Percentiles rank a stretch among this genome's conserved stretches.
These are phyloP conservation scores for Mimas tiliae DNA, from an alignment of 2,888 invertebrate species.

Conservation along the genomic window DNA sequence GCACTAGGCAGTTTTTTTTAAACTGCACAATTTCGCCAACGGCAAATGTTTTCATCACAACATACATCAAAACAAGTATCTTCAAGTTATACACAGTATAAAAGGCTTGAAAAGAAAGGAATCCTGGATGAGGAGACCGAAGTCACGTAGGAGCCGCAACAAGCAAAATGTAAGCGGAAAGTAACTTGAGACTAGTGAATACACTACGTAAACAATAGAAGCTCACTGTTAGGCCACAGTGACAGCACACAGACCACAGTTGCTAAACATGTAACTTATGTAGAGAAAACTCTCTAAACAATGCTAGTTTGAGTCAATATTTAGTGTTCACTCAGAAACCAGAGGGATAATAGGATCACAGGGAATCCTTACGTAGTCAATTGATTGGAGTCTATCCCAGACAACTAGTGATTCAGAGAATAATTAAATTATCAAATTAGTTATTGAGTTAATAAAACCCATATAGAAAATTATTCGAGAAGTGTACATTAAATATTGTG, in stretches of 20 bases:
- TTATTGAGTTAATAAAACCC: too few species aligned
- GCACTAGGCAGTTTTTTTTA: not conserved
- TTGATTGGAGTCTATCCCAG: too few species aligned
- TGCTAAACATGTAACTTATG: not conserved
- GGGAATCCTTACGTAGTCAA: too few species aligned
- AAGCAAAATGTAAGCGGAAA: slow-evolving; percentile 10
- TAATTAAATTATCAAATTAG: too few species aligned
- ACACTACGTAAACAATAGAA: not conserved
- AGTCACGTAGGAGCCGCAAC: not conserved
- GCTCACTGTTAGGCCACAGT: not conserved
- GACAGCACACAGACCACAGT: not conserved
- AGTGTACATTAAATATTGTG: too few species aligned
- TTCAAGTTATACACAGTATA: not conserved
- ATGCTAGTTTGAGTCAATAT: not conserved
- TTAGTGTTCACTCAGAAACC: not conserved
- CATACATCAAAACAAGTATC: not conserved
- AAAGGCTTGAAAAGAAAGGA: slow-evolving; percentile 7
- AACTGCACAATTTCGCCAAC: not conserved
- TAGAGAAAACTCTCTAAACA: not conserved
- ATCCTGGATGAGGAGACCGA: not conserved
- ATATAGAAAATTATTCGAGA: too few species aligned
- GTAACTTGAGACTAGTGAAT: slow-evolving; percentile 22
- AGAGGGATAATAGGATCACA: too few species aligned
- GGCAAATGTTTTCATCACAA: not conserved
- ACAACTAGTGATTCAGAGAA: too few species aligned